A percentile compares a stretch with the other conserved stretches of the same genome.
Evolutionary conservation across 2,113 vertebrate species (phyloP).

Genomic region (Gallinago media): DNA sequence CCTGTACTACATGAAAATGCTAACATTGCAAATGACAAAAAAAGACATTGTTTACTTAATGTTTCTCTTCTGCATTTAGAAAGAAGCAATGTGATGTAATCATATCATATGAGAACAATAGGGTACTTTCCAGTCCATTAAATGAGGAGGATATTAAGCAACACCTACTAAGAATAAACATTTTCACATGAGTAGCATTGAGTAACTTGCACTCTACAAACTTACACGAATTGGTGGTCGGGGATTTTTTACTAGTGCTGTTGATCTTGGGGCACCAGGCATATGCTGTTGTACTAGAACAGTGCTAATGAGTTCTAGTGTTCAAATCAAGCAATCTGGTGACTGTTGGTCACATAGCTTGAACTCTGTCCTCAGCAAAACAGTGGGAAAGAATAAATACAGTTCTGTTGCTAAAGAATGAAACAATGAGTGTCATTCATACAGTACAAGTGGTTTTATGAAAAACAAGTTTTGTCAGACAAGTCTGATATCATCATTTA

Average conservation of each 20-base stretch:
- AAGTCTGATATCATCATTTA: background rate
- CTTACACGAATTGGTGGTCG: background rate
- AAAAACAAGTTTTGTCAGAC: background rate
- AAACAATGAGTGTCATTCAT: background rate
- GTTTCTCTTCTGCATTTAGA: constrained; percentile 26
- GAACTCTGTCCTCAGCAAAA: background rate
- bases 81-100: background rate
- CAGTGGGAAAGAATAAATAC: background rate
- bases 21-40: background rate
- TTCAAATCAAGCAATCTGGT: background rate
- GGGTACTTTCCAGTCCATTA: constrained; percentile 14
- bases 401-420: background rate
- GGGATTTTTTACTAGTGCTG: background rate
- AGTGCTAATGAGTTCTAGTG: background rate
- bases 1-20: background rate
- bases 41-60: background rate
- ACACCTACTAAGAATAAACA: background rate
- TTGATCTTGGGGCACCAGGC: background rate
- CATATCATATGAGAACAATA: background rate
- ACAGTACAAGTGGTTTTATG: background rate
- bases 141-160: background rate
- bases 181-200: background rate
- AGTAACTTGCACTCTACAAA: background rate
- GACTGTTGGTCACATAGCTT: background rate
- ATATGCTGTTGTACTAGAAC: background rate